Evolutionary conservation across 2,888 invertebrate genomes (phyloP).

Genomic region (Baccha elongata): DNA sequence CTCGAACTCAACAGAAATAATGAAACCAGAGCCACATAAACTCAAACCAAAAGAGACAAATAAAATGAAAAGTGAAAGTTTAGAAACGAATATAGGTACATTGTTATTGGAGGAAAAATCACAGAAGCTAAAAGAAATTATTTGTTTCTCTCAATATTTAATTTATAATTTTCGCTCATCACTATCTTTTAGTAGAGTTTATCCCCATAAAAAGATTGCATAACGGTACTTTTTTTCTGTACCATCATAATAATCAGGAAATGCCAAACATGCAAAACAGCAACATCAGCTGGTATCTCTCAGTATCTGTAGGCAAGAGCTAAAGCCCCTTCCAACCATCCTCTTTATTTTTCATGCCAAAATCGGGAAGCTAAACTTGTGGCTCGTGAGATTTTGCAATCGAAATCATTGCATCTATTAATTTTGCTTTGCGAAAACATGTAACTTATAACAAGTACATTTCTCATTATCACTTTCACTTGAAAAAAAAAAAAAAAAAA

Average conservation of each 20-base stretch:
- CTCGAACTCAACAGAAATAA: slow-evolving; percentile 20
- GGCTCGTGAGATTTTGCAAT: slow-evolving; percentile 48
- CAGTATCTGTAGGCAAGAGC: background rate
- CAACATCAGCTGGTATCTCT: slow-evolving; percentile 12
- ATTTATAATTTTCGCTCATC: slow-evolving; percentile 53
- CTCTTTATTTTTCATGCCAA: slow-evolving; percentile 10
- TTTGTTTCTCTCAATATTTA: slow-evolving; percentile 17
- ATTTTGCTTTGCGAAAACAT: slow-evolving; percentile 29
- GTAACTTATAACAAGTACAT: slow-evolving; percentile 36
- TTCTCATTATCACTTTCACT: slow-evolving; percentile 69
- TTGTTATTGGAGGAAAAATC: slow-evolving; percentile 47
- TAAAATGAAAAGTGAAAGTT: slow-evolving; percentile 69
- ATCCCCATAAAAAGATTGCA: slow-evolving; percentile 44
- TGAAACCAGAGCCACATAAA: slow-evolving; percentile 24
- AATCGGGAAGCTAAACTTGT: slow-evolving; percentile 53
- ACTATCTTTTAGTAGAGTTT: slow-evolving; percentile 16
- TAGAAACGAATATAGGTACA: no score
- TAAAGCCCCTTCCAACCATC: background rate
- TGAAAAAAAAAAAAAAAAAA: slow-evolving; percentile 26
- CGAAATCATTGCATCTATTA: slow-evolving; percentile 61
- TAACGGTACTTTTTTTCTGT: slow-evolving; percentile 41
- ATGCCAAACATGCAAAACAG: slow-evolving; percentile 55
- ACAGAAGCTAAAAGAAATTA: slow-evolving; percentile 14
- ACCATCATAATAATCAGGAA: slow-evolving; percentile 66
- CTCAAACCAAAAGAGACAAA: slow-evolving; percentile 36